Conservation (phyloP, 2,113 vertebrate species). For the Eolophus roseicapilla region DNA sequence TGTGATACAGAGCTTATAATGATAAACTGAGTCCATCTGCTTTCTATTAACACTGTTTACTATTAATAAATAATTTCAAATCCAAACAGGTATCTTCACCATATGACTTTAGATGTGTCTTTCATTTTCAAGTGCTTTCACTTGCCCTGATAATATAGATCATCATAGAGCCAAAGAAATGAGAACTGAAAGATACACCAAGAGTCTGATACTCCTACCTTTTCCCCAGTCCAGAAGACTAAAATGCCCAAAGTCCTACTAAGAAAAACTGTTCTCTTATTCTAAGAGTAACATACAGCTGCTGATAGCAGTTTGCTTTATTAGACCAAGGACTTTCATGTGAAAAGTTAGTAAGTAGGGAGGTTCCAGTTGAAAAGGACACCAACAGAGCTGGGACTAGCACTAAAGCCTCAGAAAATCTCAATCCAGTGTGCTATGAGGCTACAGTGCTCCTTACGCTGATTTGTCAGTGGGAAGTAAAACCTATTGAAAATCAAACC, state of each 20-base stretch:
- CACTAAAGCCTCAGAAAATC: background rate
- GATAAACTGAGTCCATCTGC: background rate
- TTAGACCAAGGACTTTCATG: background rate
- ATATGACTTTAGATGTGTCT: background rate
- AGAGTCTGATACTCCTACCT: background rate
- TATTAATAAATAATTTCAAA: background rate
- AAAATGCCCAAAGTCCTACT: background rate
- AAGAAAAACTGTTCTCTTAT: background rate
- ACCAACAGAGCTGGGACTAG: background rate
- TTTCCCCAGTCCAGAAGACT: background rate
- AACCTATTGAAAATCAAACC: slow-evolving; percentile 2
- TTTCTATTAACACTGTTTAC: background rate
- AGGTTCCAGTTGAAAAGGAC: background rate
- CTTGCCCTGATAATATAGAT: background rate
- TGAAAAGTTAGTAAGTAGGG: background rate
- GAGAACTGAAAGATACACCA: background rate
- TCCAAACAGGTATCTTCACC: background rate
- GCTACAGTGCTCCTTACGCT: background rate
- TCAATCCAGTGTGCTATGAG: background rate
- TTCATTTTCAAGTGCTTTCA: background rate
- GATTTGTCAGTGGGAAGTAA: background rate
- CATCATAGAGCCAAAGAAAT: background rate
- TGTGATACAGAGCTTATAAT: background rate
- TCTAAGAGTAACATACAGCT: background rate
- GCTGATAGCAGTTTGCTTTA: background rate